Conservation (phyloP, 1,140 invertebrate species). For the Caenorhabditis brenneri region DNA sequence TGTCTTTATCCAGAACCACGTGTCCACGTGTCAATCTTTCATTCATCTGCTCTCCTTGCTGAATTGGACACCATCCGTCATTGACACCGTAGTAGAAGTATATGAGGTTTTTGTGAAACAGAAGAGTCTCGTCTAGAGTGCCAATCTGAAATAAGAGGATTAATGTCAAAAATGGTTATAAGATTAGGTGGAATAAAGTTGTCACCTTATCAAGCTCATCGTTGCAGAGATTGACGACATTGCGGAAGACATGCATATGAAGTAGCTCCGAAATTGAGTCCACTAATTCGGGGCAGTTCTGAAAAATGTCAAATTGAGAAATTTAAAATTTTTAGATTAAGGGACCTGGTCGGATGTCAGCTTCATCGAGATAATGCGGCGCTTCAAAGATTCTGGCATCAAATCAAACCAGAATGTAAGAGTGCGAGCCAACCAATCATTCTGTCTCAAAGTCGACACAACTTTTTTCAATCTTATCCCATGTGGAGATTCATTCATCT, state of each 20-base stretch:
- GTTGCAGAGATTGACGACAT: conserved; percentile 54
- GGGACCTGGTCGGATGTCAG: neutral
- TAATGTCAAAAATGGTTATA: neutral
- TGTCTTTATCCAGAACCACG: conserved; percentile 52
- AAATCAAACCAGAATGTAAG: conserved; percentile 41
- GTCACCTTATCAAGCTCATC: conserved; percentile 51
- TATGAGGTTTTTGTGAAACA: conserved; percentile 36
- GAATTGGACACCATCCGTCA: conserved; percentile 53
- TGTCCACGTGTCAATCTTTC: conserved; percentile 21
- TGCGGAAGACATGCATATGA: conserved; percentile 51
- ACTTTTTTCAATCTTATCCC: conserved; percentile 40
- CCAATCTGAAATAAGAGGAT: conserved; percentile 2
- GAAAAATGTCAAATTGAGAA: neutral
- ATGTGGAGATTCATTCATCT: conserved; percentile 44
- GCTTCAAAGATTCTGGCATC: conserved; percentile 5
- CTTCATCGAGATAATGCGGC: neutral
- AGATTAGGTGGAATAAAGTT: conserved; percentile 31
- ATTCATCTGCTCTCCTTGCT: conserved; percentile 41
- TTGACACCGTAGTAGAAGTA: conserved; percentile 50
- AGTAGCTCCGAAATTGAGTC: conserved; percentile 48
- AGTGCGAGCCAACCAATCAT: conserved; percentile 47
- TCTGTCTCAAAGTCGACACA: conserved; percentile 40
- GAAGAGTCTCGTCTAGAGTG: conserved; percentile 28
- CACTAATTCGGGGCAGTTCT: neutral
- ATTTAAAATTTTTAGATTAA: neutral